Evolutionary conservation across 92 coral and sea anemone genomes (phyloP), one percentile per base, ranked within the genome.

Genomic region (Pocillopora grandis): DNA sequence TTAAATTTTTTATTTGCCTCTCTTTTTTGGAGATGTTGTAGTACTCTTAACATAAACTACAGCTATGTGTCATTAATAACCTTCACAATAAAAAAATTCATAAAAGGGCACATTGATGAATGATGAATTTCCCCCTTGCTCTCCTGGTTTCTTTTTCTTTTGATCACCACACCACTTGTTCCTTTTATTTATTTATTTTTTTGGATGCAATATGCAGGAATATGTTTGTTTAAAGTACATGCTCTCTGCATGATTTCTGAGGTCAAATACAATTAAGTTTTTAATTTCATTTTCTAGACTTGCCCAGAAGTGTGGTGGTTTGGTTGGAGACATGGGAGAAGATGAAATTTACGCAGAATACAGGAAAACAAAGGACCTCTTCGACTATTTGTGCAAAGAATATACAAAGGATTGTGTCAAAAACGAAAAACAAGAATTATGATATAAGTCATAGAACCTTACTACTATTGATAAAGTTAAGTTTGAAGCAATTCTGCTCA

Each of bases 281-380:
- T 48, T 14, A 2, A 4, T 61, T 8, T 64, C 19, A 57, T 1
- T 9, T 84, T 63, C 6, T 49, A 96, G 99, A 83, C 87, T 94
- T 19, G 86, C 91, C 2, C 90, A 92, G 52, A 97, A 97, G 71
- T 97, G 99, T 88, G 89, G 92, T 2, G 87, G 82, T n/a, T 58
- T 97, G 52, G 92, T 89, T 52, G 99, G 99, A 18, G 99, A 97
- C 69, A 90, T 91, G 19, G 98, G 99, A 10, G 98, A 94, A 75
- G 99, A 97, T 18, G 92, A 80, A 14, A 79, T 94, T 13, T 97
- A 97, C 85, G 89, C 87, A 75, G 94, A 90, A 48, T 97, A 81
- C 78, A 90, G 99, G 57, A 88, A 94, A 76, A 76, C 85, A 49
- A 92, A 91, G 58, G 95, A 95, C 62, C 90, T 97, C 23, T 80